Base-by-base conservation (phyloP, 2,113 vertebrate species). In the Pygoscelis antarcticus region DNA sequence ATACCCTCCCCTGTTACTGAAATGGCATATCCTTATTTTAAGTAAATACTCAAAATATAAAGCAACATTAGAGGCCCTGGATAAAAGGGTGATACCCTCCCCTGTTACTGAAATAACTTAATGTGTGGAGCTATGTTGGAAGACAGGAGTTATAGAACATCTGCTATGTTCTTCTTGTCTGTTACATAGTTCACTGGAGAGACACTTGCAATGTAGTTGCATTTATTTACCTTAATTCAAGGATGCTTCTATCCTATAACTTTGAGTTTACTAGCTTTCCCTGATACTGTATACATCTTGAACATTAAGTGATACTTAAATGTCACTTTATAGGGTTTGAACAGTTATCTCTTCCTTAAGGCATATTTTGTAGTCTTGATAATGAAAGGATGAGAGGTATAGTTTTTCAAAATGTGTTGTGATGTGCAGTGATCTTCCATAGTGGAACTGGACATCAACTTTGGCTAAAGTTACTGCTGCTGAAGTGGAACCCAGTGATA, bases 381-480 rank as follows among this genome's bases (percentile, higher is more conserved):
- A 68, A 47, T 29, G 14, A 85, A 86, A 65, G 19, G 46, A 65
- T 21, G 40, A 83, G 87, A 98, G 62, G 92, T 92, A 93, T 96
- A 47, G 83, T 42, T 87, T 95, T 75, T 94, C 85, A 30, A 81
- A 94, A 95, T 93, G 52, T 98, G 97, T 98, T 97, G 77, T 98
- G 95, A 97, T 94, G 95, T 92, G 76, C 57, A 75, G 86, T 96
- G 90, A 96, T 97, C 90, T 97, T 94, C 92, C 71, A 46, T 83
- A 91, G 92, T 81, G 19, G 77, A 81, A 90, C 80, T 90, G 95
- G 95, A 97, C 97, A 97, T 97, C 95, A 94, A 88, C 96, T 97
- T 98, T 95, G 90, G 84, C 96, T 98, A 93, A 83, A 92, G 97
- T 98, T 97, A 93, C 94, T 78, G 83, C 91, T 95, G 85, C 95